Evolutionary conservation across 2,888 invertebrate genomes (phyloP).

Genomic region (Acleris literana): DNA sequence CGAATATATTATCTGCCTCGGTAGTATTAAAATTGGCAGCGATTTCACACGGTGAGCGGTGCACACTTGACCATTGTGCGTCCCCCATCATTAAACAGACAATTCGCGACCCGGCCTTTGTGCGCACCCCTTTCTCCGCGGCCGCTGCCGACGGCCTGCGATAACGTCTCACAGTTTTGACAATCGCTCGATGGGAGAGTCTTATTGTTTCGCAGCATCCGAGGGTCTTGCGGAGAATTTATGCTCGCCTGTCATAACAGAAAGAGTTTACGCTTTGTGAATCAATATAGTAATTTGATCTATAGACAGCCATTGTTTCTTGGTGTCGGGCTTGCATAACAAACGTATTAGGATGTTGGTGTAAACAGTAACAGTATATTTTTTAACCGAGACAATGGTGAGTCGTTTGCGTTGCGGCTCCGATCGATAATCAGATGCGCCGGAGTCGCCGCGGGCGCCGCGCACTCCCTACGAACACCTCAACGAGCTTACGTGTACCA

Average conservation of each 20-base stretch:
- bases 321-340: constrained; percentile 74
- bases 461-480: constrained; percentile 39
- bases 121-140: constrained; percentile 69
- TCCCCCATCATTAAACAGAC: constrained; percentile 69
- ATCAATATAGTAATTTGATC: constrained; percentile 80
- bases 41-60: constrained; percentile 74
- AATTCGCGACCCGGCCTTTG: constrained; percentile 63
- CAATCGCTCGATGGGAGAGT: constrained; percentile 66
- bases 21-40: constrained; percentile 49
- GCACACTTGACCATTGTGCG: constrained; percentile 73
- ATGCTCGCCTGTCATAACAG: constrained; percentile 82
- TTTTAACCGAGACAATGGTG: constrained; percentile 64
- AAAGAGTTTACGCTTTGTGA: constrained; percentile 82
- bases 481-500: constrained; percentile 37
- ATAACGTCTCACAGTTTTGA: constrained; percentile 74
- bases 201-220: constrained; percentile 80
- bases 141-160: constrained; percentile 63
- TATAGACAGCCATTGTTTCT: constrained; percentile 75
- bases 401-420: constrained; percentile 39
- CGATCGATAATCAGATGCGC: constrained; percentile 28
- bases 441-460: constrained; percentile 23
- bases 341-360: constrained; percentile 72
- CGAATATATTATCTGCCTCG: constrained; percentile 17
- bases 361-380: constrained; percentile 62
- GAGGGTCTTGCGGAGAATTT: constrained; percentile 77